Base-by-base conservation (phyloP, 1,140 invertebrate genomes). In the Tetragnatha versicolor region DNA sequence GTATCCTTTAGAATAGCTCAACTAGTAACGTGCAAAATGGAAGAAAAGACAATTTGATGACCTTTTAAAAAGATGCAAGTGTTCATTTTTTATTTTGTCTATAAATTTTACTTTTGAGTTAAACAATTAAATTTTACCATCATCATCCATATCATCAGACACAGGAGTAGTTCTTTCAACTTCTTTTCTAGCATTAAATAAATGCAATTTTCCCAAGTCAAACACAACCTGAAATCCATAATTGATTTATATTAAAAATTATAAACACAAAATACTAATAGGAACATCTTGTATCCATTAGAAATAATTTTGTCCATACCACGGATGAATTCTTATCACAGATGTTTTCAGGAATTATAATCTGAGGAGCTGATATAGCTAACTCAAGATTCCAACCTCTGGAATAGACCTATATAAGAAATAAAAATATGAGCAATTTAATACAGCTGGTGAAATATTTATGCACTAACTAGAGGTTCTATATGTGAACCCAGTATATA, bases 291-390 rank as follows among this genome's bases (percentile, higher is more conserved):
- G n/a, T n/a, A n/a, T n/a, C n/a, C n/a, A 22, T 25, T 27, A n/a
- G 45, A 14, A 65, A 7, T 65, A 45, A 42, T 17, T 42, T 45
- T 4, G 29, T 58, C 14, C 95, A 89, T 49, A 96, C 90, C 63
- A 97, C 90, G 0, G 91, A 88, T 0, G 93, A 92, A 84, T 93
- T 93, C 29, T 89, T 87, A 83, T 94, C 91, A 37, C 86, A 88
- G 83, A 96, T 93, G 82, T 93, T 91, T 84, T 97, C 94, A n/a
- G 88, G 88, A 45, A 89, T 84, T 80, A 97, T 89, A 70, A 98
- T 94, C 84, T 97, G 94, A 6, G 96, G 96, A 3, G 96, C 95
- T 25, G 93, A 94, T 65, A 98, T 95, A 84, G 97, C 94, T 66
- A 98, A 87, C 81, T 95, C 90, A 60, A 97, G 87, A 81, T 94